Evolutionary conservation across 37 sponge, comb jelly and placozoan genomes (phyloP).

Genomic region (Oscarella lobularis): DNA sequence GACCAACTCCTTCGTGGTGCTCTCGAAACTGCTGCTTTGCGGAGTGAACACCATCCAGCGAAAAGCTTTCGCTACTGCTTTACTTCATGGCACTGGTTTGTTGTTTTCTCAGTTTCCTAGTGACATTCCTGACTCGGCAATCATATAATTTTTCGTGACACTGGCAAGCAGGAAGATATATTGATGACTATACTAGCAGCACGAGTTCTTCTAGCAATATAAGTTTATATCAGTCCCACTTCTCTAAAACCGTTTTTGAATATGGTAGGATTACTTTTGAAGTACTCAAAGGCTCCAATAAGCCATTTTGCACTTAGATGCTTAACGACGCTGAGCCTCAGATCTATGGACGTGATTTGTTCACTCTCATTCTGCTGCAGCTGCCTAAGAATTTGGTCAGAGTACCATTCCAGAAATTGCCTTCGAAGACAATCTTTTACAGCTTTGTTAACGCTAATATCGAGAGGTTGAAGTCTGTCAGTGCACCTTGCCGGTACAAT

Average conservation of each 20-base stretch:
- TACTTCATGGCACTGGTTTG: too few relatives aligned
- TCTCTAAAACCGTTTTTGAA: conserved; percentile 45
- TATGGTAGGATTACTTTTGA: conserved; percentile 10
- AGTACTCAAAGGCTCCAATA: conserved; percentile 25
- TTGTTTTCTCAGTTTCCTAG: too few relatives aligned
- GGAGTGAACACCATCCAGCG: too few relatives aligned
- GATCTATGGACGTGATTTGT: conserved; percentile 3
- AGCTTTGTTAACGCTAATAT: conserved; percentile 34
- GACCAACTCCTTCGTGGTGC: too few relatives aligned
- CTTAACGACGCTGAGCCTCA: conserved; percentile 21
- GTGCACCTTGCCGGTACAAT: conserved; percentile 40
- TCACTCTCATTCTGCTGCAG: conserved; percentile 4
- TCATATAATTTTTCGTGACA: too few relatives aligned
- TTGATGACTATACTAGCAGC: too few relatives aligned
- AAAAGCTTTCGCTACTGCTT: too few relatives aligned
- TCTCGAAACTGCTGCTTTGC: too few relatives aligned
- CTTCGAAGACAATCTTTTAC: conserved; percentile 32
- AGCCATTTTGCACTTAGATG: conserved; percentile 44
- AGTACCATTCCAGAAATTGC: conserved; percentile 31
- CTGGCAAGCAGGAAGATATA: too few relatives aligned
- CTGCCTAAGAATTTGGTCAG: conserved; percentile 18
- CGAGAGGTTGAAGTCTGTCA: conserved; percentile 36
- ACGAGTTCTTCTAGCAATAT: too few relatives aligned
- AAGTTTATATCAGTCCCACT: conserved; percentile 22
- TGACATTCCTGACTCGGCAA: too few relatives aligned